Evolutionary conservation across 92 coral and sea anemone genomes (phyloP).

Genomic region (Epizoanthus stellaris): DNA sequence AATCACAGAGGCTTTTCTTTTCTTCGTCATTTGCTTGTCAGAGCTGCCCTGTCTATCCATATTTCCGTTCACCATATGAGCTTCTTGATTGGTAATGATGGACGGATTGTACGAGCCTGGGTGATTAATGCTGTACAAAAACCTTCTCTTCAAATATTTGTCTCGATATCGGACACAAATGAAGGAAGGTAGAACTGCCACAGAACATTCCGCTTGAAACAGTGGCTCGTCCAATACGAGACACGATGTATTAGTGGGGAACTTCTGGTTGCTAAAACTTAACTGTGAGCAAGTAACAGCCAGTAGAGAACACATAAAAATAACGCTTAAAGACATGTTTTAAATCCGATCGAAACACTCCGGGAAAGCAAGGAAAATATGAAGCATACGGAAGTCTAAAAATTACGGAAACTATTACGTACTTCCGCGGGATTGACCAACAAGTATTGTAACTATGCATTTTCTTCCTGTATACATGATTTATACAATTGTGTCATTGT

Average conservation of each 20-base stretch:
- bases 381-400: neutral
- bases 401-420: constrained; percentile 17
- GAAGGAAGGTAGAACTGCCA: constrained; percentile 45
- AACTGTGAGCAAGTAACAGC: constrained; percentile 47
- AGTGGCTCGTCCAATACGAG: constrained; percentile 44
- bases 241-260: constrained; percentile 41
- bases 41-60: constrained; percentile 48
- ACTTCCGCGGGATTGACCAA: no score
- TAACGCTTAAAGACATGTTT: constrained; percentile 37
- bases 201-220: constrained; percentile 42
- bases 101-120: constrained; percentile 48
- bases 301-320: constrained; percentile 46
- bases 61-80: constrained; percentile 49
- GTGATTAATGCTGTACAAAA: constrained; percentile 52
- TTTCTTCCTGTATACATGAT: no score
- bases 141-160: constrained; percentile 45
- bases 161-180: constrained; percentile 42
- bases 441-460: constrained; percentile 29
- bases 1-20: constrained; percentile 44
- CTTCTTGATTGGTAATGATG: constrained; percentile 48
- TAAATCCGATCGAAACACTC: constrained; percentile 36
- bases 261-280: constrained; percentile 43
- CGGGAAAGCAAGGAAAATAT: constrained; percentile 28
- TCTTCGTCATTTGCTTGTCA: constrained; percentile 37
- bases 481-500: no score